Base-by-base conservation (phyloP, 2,888 invertebrate species). In the Stenotaenia linearis region DNA sequence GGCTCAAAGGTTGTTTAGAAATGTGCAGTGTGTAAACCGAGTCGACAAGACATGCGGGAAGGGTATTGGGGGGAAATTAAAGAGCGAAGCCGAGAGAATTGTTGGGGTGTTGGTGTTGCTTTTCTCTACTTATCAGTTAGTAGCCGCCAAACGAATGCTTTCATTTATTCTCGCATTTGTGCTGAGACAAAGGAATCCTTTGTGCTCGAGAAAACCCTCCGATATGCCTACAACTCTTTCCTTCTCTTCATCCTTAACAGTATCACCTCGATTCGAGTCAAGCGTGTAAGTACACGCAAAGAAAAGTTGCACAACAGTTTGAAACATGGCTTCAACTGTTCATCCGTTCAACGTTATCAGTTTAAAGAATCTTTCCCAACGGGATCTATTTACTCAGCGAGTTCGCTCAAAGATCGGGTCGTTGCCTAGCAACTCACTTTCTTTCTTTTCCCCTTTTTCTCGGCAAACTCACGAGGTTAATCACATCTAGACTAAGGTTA, bases 391-490 rank as follows among this genome's bases (percentile, higher is more conserved):
- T 18, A 50, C 50, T 50, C 50, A 21, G 7, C 50, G 50, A n/a
- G 50, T 18, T 6, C 50, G 50, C 50, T 50, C 18, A 3, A 12
- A 28, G 69, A 28, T 15, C 25, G 25, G n/a, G 10, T 10, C 5
- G 69, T 28, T 69, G 77, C 50, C 21, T 25, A 77, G 77, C 45
- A 77, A 40, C 77, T 37, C 40, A 77, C 35, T 77, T 77, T 77
- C 40, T 37, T 77, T 77, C 37, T 40, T 40, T 9, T 77, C n/a
- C 18, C 12, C 23, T 18, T 50, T 18, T 77, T 45, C 50, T 35
- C 0, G 21, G 45, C 37, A 45, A 35, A 76, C 35, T 77, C 69
- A 69, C 28, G 4, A 25, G 69, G 69, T 69, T 69, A 69, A 69
- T 69, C 69, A 69, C 69, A 69, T 69, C 69, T 69, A 25, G 69